A percentile compares a stretch with the other conserved stretches of the same genome.
phyloP scores from a whole-genome alignment of 2,797 vertebrate species.

The Lacerta bilineata region DNA sequence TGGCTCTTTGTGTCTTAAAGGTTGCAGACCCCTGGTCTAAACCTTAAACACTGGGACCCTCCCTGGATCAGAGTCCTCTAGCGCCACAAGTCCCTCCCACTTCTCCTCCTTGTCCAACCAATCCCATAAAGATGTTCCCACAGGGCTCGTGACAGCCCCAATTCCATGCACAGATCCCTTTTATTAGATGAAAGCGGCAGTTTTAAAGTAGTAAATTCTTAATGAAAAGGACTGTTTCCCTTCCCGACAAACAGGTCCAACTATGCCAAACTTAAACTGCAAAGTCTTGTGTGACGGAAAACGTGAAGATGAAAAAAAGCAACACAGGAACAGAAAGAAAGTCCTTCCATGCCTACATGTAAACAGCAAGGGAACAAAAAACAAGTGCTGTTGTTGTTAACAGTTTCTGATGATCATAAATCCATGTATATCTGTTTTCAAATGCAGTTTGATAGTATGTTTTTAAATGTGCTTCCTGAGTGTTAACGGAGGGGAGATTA shows the following conservation, averaged over 20 bases:
- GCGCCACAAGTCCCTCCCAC: too few species aligned
- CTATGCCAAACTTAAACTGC: not conserved
- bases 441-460: not conserved
- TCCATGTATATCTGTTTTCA: not conserved
- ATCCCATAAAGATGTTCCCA: too few species aligned
- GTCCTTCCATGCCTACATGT: not conserved
- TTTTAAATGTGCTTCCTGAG: conserved; percentile 8
- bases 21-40: too few species aligned
- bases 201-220: not conserved
- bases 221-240: not conserved
- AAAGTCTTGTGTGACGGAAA: not conserved
- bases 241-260: not conserved
- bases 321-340: not conserved
- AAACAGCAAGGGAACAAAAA: not conserved
- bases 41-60: too few species aligned
- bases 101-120: too few species aligned
- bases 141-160: too few species aligned
- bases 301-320: not conserved
- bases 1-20: too few species aligned
- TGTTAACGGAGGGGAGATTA: not conserved
- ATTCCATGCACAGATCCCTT: too few species aligned
- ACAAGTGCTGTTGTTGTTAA: not conserved
- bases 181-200: not conserved
- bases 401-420: not conserved
- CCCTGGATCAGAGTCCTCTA: too few species aligned